These are phyloP conservation scores for Peromyscus californicus DNA, from an alignment of 2,113 vertebrate genomes.

Conservation along the genomic window DNA sequence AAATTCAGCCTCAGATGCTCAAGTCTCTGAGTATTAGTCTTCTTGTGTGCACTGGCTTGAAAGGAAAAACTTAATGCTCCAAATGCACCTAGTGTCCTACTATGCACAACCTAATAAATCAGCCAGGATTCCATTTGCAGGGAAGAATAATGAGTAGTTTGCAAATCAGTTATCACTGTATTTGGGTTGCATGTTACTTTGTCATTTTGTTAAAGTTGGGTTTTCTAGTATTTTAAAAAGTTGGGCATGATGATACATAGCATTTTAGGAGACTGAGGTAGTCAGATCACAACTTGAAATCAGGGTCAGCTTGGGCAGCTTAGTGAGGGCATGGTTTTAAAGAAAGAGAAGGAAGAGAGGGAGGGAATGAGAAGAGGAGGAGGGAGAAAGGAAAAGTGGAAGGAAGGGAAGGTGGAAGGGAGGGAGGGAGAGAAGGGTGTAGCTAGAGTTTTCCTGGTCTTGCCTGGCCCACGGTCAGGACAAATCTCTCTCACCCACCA, in stretches of 20 bases:
- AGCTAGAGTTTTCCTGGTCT: no score
- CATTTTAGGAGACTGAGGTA: neutral
- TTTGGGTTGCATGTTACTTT: constrained; percentile 40
- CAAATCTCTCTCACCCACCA: no score
- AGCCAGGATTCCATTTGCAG: neutral
- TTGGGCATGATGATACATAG: neutral
- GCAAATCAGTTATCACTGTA: constrained; percentile 34
- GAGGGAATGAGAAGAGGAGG: neutral
- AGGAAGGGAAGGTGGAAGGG: neutral
- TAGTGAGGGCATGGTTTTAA: neutral
- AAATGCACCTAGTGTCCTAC: constrained; percentile 73
- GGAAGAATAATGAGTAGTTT: constrained; percentile 27
- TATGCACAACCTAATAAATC: constrained; percentile 56
- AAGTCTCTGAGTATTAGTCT: constrained; percentile 84
- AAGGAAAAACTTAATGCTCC: constrained; percentile 83
- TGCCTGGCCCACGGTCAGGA: no score
- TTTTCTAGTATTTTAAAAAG: constrained; percentile 36
- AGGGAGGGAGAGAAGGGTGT: neutral
- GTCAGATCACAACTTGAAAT: neutral
- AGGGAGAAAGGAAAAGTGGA: neutral
- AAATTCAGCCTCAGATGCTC: constrained; percentile 88
- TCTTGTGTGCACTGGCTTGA: constrained; percentile 85
- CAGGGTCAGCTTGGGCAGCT: neutral
- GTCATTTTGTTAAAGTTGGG: constrained; percentile 21
- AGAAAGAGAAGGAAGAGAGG: no score